Base-by-base conservation (phyloP, 2,797 vertebrate genomes). In the Cheirogaleus major region DNA sequence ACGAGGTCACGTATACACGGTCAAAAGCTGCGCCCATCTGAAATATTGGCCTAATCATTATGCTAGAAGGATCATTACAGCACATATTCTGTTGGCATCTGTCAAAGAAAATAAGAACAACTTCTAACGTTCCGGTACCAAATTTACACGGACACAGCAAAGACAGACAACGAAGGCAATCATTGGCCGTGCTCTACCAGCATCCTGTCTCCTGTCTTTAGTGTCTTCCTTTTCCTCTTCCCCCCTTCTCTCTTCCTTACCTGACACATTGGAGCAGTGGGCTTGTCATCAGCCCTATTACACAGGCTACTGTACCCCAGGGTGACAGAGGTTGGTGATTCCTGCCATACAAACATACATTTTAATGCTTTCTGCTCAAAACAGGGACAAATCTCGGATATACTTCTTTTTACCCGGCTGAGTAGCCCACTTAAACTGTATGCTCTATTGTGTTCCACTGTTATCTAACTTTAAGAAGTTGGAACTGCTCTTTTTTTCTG, bases 401-500 rank as follows among this genome's bases (percentile, higher is more conserved):
- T 12, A 48, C 20, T 79, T 96, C 92, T 89, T 94, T 93, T 96
- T 89, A 91, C 94, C 96, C 83, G 35, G 78, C 35, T 38, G 65
- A 95, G 84, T 84, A 93, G 96, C 92, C 65, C 88, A 90, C 93
- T 70, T 96, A 96, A 95, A 96, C 82, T 63, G 0, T 18, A 95
- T 63, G 95, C 93, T 5, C 35, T 1, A 0, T 1, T 52, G 63
- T 45, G 61, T 92, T 97, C 97, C 96, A 95, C 88, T 94, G 96
- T 91, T 94, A 95, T 90, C 94, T 93, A 97, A 97, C 90, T 91
- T 95, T 89, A 97, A 94, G 95, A 97, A 96, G 94, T 65, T 1
- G 75, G 97, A 98, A 95, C 65, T 96, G 43, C 89, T 95, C 79
- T 91, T 45, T 82, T 45, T 91, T 22, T 27, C 65, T 93, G 59